phyloP scores from a whole-genome alignment of 2,797 vertebrate species.

The Myoxocephalus aenaeus region DNA sequence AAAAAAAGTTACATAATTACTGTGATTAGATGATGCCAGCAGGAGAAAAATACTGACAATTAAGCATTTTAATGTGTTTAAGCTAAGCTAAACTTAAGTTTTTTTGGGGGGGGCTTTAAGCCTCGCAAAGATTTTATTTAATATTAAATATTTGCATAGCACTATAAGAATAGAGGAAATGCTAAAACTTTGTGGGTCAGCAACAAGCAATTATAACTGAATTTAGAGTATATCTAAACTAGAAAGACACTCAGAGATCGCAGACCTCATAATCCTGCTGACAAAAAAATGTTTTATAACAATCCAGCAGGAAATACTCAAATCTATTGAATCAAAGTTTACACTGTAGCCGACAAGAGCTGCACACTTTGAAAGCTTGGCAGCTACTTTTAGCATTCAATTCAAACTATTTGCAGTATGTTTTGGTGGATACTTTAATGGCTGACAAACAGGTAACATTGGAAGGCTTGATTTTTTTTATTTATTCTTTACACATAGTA shows the following conservation, averaged over 20 bases:
- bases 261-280: neutral
- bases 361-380: constrained; percentile 6
- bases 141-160: neutral
- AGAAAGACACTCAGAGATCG: no score
- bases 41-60: constrained; percentile 20
- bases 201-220: neutral
- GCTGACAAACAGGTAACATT: constrained; percentile 13
- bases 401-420: neutral
- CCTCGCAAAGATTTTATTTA: constrained; percentile 3
- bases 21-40: constrained; percentile 6
- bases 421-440: constrained; percentile 6
- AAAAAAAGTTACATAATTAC: constrained; percentile 23
- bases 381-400: constrained; percentile 17
- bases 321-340: neutral
- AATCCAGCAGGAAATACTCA: constrained; percentile 17
- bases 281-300: constrained; percentile 6
- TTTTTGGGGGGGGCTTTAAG: neutral
- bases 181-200: neutral
- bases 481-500: neutral
- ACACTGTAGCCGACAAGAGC: neutral
- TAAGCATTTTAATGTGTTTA: neutral
- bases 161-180: neutral
- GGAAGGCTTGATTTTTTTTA: neutral
- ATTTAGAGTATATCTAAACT: no score
- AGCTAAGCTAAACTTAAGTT: neutral